These are phyloP conservation scores for Drosophila buzzatii DNA, from an alignment of 2,888 invertebrate genomes.

Conservation along the genomic window DNA sequence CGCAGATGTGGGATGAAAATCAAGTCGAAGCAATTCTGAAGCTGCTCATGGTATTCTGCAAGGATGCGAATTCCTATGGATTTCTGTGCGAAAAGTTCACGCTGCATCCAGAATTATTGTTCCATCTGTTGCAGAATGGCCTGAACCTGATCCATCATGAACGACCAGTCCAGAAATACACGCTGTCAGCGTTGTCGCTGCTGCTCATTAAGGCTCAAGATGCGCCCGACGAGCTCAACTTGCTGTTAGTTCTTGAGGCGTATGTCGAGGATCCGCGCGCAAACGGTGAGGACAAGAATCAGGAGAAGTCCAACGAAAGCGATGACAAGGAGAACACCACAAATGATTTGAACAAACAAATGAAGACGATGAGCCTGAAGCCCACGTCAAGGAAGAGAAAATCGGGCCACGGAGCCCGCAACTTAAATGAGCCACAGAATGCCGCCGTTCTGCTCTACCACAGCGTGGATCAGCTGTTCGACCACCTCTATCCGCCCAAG, in stretches of 20 bases:
- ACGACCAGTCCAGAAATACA: constrained; percentile 60
- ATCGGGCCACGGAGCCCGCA: no score
- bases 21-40: constrained; percentile 57
- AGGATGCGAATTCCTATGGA: constrained; percentile 67
- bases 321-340: constrained; percentile 19
- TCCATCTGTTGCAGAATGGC: constrained; percentile 65
- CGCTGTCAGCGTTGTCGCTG: constrained; percentile 61
- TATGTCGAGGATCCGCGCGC: constrained; percentile 3
- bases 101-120: constrained; percentile 43
- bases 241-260: constrained; percentile 43
- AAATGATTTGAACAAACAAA: constrained; percentile 11
- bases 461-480: constrained; percentile 60
- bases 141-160: constrained; percentile 34
- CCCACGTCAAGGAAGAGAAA: neutral
- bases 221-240: neutral
- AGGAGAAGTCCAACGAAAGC: neutral
- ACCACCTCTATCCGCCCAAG: constrained; percentile 60
- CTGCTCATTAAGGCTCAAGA: constrained; percentile 65
- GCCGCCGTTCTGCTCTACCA: constrained; percentile 19
- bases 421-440: neutral
- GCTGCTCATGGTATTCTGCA: constrained; percentile 73
- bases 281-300: neutral
- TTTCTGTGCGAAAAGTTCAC: constrained; percentile 68
- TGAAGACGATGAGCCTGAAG: constrained; percentile 10
- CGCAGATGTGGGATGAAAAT: constrained; percentile 6